Evolutionary conservation across 2,797 vertebrate species (phyloP).

Genomic region (Clarias platycephalus): DNA sequence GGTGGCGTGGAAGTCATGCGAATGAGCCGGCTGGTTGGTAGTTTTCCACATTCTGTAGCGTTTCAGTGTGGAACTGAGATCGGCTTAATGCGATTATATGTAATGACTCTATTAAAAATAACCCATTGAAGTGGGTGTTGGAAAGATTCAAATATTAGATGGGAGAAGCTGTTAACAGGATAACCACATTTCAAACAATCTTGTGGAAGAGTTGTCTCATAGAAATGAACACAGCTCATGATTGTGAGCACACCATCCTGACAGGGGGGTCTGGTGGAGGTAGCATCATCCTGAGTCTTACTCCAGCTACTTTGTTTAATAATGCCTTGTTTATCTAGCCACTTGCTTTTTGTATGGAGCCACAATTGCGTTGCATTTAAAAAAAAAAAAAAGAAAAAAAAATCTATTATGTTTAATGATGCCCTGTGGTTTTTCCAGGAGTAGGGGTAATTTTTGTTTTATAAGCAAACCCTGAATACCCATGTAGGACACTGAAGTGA

Average conservation of each 20-base stretch:
- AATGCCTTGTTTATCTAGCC: neutral
- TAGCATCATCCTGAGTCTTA: neutral
- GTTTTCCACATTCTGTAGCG: neutral
- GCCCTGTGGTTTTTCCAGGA: neutral
- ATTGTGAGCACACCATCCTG: neutral
- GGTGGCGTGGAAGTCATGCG: conserved; percentile 23
- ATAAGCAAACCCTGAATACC: neutral
- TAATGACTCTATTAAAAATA: neutral
- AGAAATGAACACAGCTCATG: neutral
- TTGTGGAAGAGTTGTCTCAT: neutral
- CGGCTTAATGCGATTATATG: neutral
- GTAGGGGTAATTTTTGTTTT: neutral
- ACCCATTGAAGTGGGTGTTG: neutral
- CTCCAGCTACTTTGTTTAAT: neutral
- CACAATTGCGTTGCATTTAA: no score
- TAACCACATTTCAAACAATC: neutral
- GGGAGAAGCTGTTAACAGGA: neutral
- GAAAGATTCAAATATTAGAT: neutral
- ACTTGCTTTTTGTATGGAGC: neutral
- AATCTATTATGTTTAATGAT: neutral
- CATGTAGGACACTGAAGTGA: neutral
- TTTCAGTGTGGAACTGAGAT: neutral
- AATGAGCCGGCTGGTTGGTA: conserved; percentile 16
- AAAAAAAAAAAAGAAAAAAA: no score
- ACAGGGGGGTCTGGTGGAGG: neutral